These are phyloP conservation scores for Condylura cristata DNA, from an alignment of 2,113 vertebrate genomes.

Conservation along the genomic window DNA sequence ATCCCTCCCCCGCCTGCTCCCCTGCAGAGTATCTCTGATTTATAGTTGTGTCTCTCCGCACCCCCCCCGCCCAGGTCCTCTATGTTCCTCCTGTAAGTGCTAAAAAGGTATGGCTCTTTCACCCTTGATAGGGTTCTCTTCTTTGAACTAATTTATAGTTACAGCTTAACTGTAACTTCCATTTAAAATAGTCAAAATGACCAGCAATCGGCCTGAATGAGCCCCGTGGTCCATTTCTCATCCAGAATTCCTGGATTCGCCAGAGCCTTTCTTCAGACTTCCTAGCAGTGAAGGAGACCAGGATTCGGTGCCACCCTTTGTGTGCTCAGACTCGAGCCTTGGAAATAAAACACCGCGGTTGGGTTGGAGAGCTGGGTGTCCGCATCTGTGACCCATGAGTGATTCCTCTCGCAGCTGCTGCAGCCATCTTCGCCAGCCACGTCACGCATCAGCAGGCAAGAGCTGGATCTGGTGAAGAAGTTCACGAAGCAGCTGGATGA, in stretches of 20 bases:
- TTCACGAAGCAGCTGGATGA: slow-evolving; percentile 93
- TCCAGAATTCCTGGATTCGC: neutral
- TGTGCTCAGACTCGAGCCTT: neutral
- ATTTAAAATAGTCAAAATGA: neutral
- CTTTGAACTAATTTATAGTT: slow-evolving; percentile 8
- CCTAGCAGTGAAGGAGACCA: neutral
- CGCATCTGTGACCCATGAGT: neutral
- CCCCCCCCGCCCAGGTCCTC: too few species aligned
- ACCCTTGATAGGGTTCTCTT: neutral
- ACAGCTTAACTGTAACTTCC: neutral
- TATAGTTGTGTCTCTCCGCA: too few species aligned
- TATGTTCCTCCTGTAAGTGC: too few species aligned
- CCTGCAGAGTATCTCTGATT: too few species aligned
- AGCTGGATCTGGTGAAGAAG: slow-evolving; percentile 90
- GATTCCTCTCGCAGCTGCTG: neutral
- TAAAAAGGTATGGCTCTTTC: slow-evolving; percentile 8
- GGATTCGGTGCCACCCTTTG: neutral
- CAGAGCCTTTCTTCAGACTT: neutral
- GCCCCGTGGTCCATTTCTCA: neutral
- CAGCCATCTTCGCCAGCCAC: fast-evolving
- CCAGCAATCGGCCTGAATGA: neutral
- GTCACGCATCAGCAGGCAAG: neutral
- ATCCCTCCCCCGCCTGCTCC: too few species aligned
- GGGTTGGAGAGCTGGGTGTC: neutral
- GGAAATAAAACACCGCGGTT: neutral